Conservation (phyloP, 2,113 vertebrate genomes). For the Pelobates fuscus region DNA sequence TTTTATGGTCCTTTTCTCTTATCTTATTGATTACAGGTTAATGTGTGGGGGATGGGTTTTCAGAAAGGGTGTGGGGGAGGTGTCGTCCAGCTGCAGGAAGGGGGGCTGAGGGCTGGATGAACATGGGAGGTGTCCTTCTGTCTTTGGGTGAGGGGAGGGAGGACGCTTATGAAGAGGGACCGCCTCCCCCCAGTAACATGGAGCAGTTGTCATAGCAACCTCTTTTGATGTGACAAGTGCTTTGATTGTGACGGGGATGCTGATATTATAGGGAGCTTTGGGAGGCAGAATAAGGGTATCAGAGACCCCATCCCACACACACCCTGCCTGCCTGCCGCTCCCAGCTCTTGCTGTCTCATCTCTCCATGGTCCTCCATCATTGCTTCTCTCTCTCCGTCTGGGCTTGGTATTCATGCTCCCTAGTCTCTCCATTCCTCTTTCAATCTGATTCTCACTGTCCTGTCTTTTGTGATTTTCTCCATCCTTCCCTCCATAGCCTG, state of each 20-base stretch:
- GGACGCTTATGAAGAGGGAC: not conserved
- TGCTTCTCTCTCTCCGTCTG: conserved; percentile 15
- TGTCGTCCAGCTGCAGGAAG: conserved; percentile 39
- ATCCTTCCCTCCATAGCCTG: not conserved
- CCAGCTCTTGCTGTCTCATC: not conserved
- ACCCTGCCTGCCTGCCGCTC: conserved; percentile 1
- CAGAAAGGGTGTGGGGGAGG: conserved; percentile 10
- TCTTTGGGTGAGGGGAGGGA: not conserved
- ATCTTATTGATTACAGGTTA: conserved; percentile 42
- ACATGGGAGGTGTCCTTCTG: conserved; percentile 5
- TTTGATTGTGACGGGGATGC: conserved; percentile 46
- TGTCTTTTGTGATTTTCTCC: conserved; percentile 15
- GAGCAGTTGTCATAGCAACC: conserved; percentile 63
- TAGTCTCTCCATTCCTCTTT: not conserved
- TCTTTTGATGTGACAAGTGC: conserved; percentile 66
- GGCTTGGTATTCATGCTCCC: not conserved
- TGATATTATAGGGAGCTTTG: conserved; percentile 37
- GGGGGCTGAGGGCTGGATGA: conserved; percentile 29
- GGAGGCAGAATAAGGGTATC: conserved; percentile 34
- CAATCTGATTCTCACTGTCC: not conserved
- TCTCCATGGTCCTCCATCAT: conserved; percentile 1
- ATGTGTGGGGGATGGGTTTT: conserved; percentile 16
- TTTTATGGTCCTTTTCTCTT: not conserved
- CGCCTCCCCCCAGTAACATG: conserved; percentile 58
- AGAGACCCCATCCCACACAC: conserved; percentile 21